A percentile compares a stretch with the other conserved stretches of the same genome.
These are phyloP conservation scores for Catocala nupta DNA, from an alignment of 2,888 invertebrate genomes.

Conservation along the genomic window DNA sequence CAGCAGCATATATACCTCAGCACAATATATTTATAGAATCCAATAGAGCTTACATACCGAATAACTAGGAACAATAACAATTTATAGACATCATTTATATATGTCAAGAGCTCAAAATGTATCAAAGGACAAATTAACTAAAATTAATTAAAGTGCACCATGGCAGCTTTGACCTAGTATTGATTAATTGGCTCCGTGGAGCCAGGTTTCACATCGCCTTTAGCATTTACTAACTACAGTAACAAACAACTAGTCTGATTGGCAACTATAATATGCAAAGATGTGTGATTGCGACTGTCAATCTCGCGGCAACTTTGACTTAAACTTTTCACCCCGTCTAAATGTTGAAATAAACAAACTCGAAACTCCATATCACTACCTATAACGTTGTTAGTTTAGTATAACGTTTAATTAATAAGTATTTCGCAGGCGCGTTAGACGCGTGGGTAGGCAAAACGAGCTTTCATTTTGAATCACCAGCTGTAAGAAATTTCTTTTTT, in stretches of 20 bases:
- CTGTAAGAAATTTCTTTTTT: background rate
- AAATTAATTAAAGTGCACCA: constrained; percentile 40
- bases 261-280: constrained; percentile 74
- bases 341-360: constrained; percentile 45
- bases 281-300: constrained; percentile 32
- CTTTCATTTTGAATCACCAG: constrained; percentile 35
- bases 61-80: constrained; percentile 27
- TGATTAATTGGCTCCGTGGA: constrained; percentile 69
- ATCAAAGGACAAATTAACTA: constrained; percentile 43
- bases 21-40: constrained; percentile 12
- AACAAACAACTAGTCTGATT: constrained; percentile 69
- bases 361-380: constrained; percentile 36
- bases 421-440: constrained; percentile 25
- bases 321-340: constrained; percentile 35
- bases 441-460: constrained; percentile 20
- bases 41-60: constrained; percentile 20
- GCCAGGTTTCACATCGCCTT: constrained; percentile 31
- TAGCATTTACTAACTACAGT: constrained; percentile 62
- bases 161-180: constrained; percentile 53
- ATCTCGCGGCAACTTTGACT: constrained; percentile 1
- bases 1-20: background rate
- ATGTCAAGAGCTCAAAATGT: constrained; percentile 7
- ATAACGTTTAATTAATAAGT: constrained; percentile 46
- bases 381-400: constrained; percentile 39
- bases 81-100: constrained; percentile 33